A percentile compares a stretch with the other conserved stretches of the same genome.
phyloP scores from a whole-genome alignment of 2,888 invertebrate species.

The Dioctria rufipes region DNA sequence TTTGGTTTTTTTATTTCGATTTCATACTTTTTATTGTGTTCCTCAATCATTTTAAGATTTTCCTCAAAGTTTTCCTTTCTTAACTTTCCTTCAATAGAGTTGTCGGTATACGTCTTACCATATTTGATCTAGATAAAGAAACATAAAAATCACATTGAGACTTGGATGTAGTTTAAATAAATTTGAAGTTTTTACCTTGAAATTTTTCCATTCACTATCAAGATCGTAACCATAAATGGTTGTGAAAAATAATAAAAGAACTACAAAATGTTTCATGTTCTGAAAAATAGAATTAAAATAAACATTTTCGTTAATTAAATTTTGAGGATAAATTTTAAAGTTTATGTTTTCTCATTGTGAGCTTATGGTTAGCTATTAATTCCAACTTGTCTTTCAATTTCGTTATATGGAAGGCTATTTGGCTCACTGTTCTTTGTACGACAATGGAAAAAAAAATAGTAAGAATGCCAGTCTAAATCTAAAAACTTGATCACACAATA shows the following conservation, averaged over 20 bases:
- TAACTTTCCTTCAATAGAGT: background rate
- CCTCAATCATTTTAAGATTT: constrained; percentile 9
- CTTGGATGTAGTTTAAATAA: background rate
- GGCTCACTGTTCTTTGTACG: too few relatives aligned
- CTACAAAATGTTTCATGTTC: constrained; percentile 9
- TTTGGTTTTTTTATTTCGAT: background rate
- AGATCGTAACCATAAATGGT: constrained; percentile 43
- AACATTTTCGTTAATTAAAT: too few relatives aligned
- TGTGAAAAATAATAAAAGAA: constrained; percentile 9
- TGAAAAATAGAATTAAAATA: background rate
- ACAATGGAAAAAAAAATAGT: too few relatives aligned
- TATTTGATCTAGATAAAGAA: background rate
- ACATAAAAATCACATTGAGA: background rate
- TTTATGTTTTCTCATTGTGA: too few relatives aligned
- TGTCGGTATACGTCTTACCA: constrained; percentile 6
- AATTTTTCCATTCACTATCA: constrained; percentile 39
- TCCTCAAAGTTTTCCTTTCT: background rate
- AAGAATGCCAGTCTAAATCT: too few relatives aligned
- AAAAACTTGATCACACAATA: too few relatives aligned
- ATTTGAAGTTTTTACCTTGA: background rate
- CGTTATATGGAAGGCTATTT: too few relatives aligned
- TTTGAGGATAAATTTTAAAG: too few relatives aligned
- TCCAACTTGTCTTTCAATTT: too few relatives aligned
- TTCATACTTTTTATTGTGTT: constrained; percentile 19
- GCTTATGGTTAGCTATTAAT: too few relatives aligned